These are phyloP conservation scores for Caerostris extrusa DNA, from an alignment of 1,140 invertebrate species.

Conservation along the genomic window DNA sequence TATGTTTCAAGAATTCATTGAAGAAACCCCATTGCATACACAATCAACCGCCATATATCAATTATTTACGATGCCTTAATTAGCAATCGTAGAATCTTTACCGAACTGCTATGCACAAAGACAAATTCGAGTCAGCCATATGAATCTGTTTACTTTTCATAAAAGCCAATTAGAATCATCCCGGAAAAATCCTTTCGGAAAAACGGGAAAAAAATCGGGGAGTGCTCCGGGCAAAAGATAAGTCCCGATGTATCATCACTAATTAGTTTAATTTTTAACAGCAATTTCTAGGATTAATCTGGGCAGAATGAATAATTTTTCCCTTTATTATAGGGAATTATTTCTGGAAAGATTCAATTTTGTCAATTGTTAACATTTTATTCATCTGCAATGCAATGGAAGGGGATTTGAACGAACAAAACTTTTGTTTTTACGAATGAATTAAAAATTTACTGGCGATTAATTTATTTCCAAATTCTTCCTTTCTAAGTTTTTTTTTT, in stretches of 20 bases:
- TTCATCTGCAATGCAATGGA: not conserved
- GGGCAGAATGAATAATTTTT: not conserved
- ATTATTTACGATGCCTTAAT: not conserved
- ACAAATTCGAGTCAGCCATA: not conserved
- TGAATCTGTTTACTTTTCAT: not conserved
- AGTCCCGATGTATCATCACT: slow-evolving; percentile 6
- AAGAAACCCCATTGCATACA: not conserved
- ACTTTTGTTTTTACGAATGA: not conserved
- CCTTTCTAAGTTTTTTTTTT: not conserved
- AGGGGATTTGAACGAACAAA: not conserved
- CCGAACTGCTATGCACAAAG: not conserved
- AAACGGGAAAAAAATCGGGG: not conserved
- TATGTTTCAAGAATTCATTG: too few relatives aligned
- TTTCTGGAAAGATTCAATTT: not conserved
- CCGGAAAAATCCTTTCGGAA: not conserved
- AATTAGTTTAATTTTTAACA: slow-evolving; percentile 43
- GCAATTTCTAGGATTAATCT: slow-evolving; percentile 2
- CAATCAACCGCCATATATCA: not conserved
- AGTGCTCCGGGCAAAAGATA: not conserved
- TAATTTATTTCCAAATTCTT: not conserved
- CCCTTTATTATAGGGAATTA: not conserved
- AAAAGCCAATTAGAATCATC: slow-evolving; percentile 23
- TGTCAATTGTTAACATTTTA: slow-evolving; percentile 37
- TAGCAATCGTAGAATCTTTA: not conserved
- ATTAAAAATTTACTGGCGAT: slow-evolving; percentile 19